Evolutionary conservation across 1,140 invertebrate species (phyloP).

Genomic region (Trypoxylus dichotomus): DNA sequence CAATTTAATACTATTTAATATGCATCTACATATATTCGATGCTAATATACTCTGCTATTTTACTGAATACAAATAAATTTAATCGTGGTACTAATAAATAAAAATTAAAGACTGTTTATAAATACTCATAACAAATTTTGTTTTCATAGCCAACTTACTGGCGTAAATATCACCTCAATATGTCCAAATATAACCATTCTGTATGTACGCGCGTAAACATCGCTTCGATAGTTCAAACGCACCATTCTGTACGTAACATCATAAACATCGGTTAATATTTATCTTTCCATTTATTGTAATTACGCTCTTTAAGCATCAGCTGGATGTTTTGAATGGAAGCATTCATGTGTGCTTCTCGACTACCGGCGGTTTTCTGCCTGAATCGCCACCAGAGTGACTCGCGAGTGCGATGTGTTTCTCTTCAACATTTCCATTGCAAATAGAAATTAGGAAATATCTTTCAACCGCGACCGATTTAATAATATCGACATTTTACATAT

Average conservation of each 20-base stretch:
- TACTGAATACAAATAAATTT: no score
- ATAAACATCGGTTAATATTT: constrained; percentile 6
- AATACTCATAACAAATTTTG: neutral
- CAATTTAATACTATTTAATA: no score
- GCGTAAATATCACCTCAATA: neutral
- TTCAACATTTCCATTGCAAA: neutral
- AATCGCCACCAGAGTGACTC: neutral
- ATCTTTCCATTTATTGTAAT: constrained; percentile 16
- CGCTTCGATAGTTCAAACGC: constrained; percentile 3
- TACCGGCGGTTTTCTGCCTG: neutral
- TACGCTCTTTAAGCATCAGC: neutral
- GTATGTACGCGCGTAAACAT: neutral
- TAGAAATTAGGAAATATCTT: constrained; percentile 12
- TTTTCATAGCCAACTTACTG: neutral
- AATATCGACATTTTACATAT: constrained; percentile 22
- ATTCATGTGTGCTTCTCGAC: neutral
- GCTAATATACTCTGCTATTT: no score
- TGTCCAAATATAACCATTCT: neutral
- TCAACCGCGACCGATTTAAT: constrained; percentile 12
- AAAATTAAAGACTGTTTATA: no score
- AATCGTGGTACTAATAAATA: no score
- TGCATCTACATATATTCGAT: no score
- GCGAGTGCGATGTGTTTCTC: constrained; percentile 9
- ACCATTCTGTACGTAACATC: neutral
- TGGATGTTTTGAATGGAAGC: constrained; percentile 12